These are phyloP conservation scores for Sclerodermus sp. DNA, from an alignment of 2,888 invertebrate species.

Conservation along the genomic window DNA sequence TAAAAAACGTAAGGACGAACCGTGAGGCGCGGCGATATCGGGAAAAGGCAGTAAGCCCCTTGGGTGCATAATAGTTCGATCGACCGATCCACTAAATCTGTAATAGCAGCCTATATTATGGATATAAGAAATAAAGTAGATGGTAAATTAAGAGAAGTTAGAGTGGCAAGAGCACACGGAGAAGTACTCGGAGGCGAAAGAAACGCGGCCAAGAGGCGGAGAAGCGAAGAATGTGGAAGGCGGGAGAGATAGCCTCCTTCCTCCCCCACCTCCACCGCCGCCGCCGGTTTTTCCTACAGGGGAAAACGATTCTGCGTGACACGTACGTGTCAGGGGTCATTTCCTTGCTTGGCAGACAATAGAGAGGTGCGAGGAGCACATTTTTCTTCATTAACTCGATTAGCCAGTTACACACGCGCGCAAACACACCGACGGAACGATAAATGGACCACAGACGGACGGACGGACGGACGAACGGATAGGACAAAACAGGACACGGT, in stretches of 20 bases:
- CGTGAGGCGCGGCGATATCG: background rate
- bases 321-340: too few species aligned
- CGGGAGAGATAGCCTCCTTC: too few species aligned
- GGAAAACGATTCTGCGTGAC: background rate
- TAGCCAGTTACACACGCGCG: slow-evolving; percentile 9
- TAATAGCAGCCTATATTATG: background rate
- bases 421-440: too few species aligned
- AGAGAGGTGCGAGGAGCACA: too few species aligned
- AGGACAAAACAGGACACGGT: slow-evolving; percentile 8
- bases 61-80: slow-evolving; percentile 37
- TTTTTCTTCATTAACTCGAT: background rate
- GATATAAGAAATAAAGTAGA: background rate
- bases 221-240: too few species aligned
- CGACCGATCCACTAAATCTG: slow-evolving; percentile 14
- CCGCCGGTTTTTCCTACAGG: slow-evolving; percentile 12
- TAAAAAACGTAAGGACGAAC: background rate
- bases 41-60: slow-evolving; percentile 20
- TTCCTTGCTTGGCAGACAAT: too few species aligned
- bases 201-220: too few species aligned
- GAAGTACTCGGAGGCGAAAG: too few species aligned
- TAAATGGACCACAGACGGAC: too few species aligned
- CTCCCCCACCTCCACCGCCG: too few species aligned
- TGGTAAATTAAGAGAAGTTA: slow-evolving; percentile 5
- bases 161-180: too few species aligned
- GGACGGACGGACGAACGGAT: too few species aligned